A percentile compares a stretch with the other conserved stretches of the same genome.
Conservation (phyloP, 2,888 invertebrate species). For the Oscheius onirici region DNA sequence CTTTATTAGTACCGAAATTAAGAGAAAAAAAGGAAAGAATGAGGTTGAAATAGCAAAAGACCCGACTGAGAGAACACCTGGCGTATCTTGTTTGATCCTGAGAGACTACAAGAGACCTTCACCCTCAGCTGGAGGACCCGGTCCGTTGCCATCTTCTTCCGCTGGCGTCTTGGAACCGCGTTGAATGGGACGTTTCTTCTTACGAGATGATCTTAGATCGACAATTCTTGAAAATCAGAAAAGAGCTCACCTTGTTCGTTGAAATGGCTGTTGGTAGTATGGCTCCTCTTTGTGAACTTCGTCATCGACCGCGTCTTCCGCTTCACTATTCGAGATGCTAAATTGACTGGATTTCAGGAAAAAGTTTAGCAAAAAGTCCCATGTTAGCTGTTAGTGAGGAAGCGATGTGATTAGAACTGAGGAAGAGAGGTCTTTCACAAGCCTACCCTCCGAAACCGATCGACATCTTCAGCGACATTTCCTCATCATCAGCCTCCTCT, state of each 20-base stretch:
- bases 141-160: background rate
- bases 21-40: background rate
- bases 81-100: background rate
- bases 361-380: background rate
- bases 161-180: background rate
- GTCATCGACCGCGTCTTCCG: slow-evolving; percentile 47
- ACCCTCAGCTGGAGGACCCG: slow-evolving; percentile 6
- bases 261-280: slow-evolving; percentile 50
- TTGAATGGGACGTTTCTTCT: background rate
- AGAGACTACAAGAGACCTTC: slow-evolving; percentile 12
- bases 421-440: background rate
- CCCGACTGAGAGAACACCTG: slow-evolving; percentile 15
- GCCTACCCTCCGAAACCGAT: too few relatives aligned
- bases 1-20: slow-evolving; percentile 5
- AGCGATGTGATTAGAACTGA: background rate
- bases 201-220: background rate
- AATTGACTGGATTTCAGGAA: background rate
- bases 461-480: background rate
- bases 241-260: background rate
- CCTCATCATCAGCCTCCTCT: background rate
- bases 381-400: slow-evolving; percentile 5
- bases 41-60: slow-evolving; percentile 17
- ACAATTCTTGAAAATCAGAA: too few relatives aligned
- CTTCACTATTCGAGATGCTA: slow-evolving; percentile 56
- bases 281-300: slow-evolving; percentile 56